Evolutionary conservation across 2,888 invertebrate genomes (phyloP), one percentile per base, ranked within the genome.

Genomic region (Calameuta pallipes): DNA sequence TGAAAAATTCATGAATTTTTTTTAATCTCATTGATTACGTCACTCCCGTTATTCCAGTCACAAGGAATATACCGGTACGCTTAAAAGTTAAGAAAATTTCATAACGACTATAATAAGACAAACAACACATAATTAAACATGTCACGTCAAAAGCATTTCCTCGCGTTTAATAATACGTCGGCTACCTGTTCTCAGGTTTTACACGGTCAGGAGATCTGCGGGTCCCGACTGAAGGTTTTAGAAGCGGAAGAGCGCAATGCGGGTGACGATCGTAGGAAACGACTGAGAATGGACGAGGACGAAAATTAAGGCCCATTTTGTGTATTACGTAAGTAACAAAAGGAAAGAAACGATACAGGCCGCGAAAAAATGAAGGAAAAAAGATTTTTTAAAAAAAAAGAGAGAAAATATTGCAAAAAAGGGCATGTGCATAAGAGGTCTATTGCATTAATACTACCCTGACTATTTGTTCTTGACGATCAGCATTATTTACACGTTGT

Each of bases 171-270:
- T 71, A 15, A 71, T 31, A 33, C 71, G 13, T 71, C 34, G 71
- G 15, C 31, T 71, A 35, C 41, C 33, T 35, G 73, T 68, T 79
- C 74, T 36, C 78, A 93, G 92, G 89, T 91, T 41, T 90, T 98
- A 74, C 97, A 98, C 89, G 98, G 97, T 13, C 96, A 97, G 80
- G 97, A 97, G 90, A 94, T 98, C 79, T 96, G 96, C 87, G 97
- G 97, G 35, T 95, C 96, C 35, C 94, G 97, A 81, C 93, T 98
- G 76, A 97, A 98, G 93, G 98, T 98, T 9, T 92, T 98, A 91
- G 96, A 97, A 90, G 98, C 98, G 0, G 98, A 98, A 87, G 96
- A 96, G 84, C 94, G 91, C n/a, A 91, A 90, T 76, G 87, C 89
- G 4, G 89, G 90, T 33, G 90, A 91, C 15, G 91, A 91, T 82